Evolutionary conservation across 2,113 vertebrate species (phyloP), one percentile per base, ranked within the genome.

Genomic region (Pagrus major): DNA sequence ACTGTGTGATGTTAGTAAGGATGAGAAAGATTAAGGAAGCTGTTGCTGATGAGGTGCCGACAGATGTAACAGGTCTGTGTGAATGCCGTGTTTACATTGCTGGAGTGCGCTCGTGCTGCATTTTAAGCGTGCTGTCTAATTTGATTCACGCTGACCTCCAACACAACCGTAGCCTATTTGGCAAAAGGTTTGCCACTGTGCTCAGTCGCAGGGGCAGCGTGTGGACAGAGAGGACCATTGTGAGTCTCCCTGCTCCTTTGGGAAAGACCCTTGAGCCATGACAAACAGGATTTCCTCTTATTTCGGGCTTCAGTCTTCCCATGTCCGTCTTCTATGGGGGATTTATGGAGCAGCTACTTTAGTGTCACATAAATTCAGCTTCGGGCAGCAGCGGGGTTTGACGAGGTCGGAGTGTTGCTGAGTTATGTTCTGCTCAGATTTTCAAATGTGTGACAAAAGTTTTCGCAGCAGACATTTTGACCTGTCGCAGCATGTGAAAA

Each of bases 251-350:
- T 46, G 47, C 59, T 72, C 42, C n/a, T n/a, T 85, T 59, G 79
- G 89, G 88, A 91, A 91, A 91, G 83, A 88, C 90, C 89, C 90
- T 91, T 81, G 76, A 91, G 86, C 76, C 74, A 83, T 80, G 76
- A 90, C 80, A 81, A 90, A 89, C 86, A 90, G 81, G 86, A 91
- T 81, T 88, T 90, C 87, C 92, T 89, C 78, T 74, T 65, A 78
- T 80, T 88, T 76, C 51, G 88, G 39, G 52, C 70, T 52, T 83
- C 18, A 29, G 66, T 66, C 44, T 69, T 67, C 69, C 59, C 42
- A 52, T 80, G 82, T 82, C 64, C 81, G 60, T 39, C 42, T 33
- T 76, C 80, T 59, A 9, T 44, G 55, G 60, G 8, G 20, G 49
- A 27, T 51, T 41, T 75, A 68, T 64, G 61, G 63, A 80, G 70